These are phyloP conservation scores for Sinelater perroti DNA, from an alignment of 2,888 invertebrate genomes.

Conservation along the genomic window DNA sequence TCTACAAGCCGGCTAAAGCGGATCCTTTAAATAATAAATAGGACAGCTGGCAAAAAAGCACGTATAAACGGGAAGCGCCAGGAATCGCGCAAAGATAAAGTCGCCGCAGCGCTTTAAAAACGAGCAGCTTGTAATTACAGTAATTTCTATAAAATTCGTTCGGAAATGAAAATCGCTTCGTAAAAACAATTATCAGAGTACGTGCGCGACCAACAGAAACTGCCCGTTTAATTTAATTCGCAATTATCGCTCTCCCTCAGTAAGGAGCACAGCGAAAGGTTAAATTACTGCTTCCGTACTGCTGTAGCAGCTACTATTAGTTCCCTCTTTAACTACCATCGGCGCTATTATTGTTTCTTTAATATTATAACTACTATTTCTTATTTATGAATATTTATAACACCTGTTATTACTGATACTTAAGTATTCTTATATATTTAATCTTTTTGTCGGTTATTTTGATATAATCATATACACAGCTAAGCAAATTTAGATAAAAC, in stretches of 20 bases:
- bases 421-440: too few relatives aligned
- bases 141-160: conserved; percentile 39
- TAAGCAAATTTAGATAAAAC: too few relatives aligned
- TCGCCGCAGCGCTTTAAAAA: not conserved
- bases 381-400: too few relatives aligned
- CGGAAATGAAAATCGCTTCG: conserved; percentile 38
- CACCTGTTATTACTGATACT: too few relatives aligned
- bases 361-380: too few relatives aligned
- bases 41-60: too few relatives aligned
- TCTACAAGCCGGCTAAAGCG: not conserved
- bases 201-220: conserved; percentile 42
- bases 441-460: too few relatives aligned
- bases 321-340: too few relatives aligned
- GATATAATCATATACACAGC: too few relatives aligned
- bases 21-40: not conserved
- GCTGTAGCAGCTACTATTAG: too few relatives aligned
- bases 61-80: not conserved
- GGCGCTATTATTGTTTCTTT: too few relatives aligned
- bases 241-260: conserved; percentile 35
- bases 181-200: conserved; percentile 47
- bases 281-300: conserved; percentile 1
- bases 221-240: conserved; percentile 43
- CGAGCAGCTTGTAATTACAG: conserved; percentile 27
- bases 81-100: not conserved
- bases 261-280: conserved; percentile 12